These are phyloP conservation scores for Chinchilla lanigera DNA, from an alignment of 2,113 vertebrate genomes.

Conservation along the genomic window DNA sequence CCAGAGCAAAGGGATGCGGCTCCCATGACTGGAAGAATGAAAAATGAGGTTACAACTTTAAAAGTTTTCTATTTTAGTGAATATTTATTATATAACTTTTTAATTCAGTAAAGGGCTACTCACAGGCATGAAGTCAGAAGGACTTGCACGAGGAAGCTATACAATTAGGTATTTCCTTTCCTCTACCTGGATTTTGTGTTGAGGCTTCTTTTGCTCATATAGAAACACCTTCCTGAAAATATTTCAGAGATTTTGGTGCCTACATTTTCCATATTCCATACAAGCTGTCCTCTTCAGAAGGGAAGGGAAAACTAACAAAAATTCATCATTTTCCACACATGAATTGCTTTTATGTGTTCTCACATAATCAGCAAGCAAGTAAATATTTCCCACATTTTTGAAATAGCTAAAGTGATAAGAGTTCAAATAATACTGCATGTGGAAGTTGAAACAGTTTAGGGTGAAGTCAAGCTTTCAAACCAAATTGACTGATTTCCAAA, in stretches of 20 bases:
- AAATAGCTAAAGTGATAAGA: not conserved
- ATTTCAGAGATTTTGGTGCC: not conserved
- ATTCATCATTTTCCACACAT: no score
- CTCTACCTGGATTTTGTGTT: not conserved
- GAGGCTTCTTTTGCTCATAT: not conserved
- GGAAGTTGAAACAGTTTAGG: not conserved
- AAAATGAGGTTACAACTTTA: not conserved
- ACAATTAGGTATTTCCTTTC: not conserved
- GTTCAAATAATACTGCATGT: not conserved
- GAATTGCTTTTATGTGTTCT: not conserved
- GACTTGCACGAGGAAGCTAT: not conserved
- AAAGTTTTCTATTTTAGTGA: not conserved
- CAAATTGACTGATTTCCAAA: not conserved
- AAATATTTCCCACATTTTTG: not conserved
- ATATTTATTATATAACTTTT: not conserved
- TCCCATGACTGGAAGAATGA: not conserved
- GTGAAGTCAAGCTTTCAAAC: not conserved
- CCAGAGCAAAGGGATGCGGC: not conserved
- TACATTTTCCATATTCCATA: not conserved
- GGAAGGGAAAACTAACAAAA: not conserved
- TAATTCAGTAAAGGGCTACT: not conserved
- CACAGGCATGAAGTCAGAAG: not conserved
- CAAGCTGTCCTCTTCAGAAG: not conserved
- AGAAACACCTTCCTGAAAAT: not conserved
- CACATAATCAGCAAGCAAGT: not conserved